Evolutionary conservation across 2,113 vertebrate species (phyloP), one percentile per base, ranked within the genome.

Genomic region (Lichenostomus cassidix): DNA sequence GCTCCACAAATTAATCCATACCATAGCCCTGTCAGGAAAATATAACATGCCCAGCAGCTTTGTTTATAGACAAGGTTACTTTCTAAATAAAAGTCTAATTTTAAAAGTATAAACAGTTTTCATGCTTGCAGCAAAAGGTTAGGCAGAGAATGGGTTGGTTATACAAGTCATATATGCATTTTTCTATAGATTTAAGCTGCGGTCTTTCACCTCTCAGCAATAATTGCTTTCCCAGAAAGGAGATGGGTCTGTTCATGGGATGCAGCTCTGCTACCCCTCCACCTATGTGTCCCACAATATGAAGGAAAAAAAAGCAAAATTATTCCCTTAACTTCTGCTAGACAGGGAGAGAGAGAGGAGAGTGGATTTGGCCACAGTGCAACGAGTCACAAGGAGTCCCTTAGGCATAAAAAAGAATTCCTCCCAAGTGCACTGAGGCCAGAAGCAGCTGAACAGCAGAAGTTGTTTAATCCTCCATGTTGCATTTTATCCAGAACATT

Each of bases 401-500:
- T 0, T 76, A 59, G 29, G 27, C 59, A 73, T 22, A 44, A 58
- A 75, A 4, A 47, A 62, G 14, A 71, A 88, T 56, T 5, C 56
- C 29, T 71, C 85, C 37, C 10, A 46, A 35, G 68, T 23, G 47
- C 42, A 7, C 52, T 41, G 64, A 78, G 59, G 64, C 75, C 47
- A 17, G 42, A 78, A 81, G 76, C 39, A 89, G 79, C 88, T 83
- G 90, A 94, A 42, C 37, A 90, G 73, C 65, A 94, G 22, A 89
- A 93, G 21, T 49, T 9, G 0, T 67, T 74, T 46, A 78, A 75
- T 92, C 62, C 64, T 92, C 83, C 70, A 31, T 46, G 60, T 53
- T 87, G 81, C 92, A 76, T 87, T 93, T 94, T 94, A 95, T 93
- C 73, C 94, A 78, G 52, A 83, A 90, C 90, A 93, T 69, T 90